Conservation (phyloP, 2,888 invertebrate genomes). For the Tetanocera ferruginea region DNA sequence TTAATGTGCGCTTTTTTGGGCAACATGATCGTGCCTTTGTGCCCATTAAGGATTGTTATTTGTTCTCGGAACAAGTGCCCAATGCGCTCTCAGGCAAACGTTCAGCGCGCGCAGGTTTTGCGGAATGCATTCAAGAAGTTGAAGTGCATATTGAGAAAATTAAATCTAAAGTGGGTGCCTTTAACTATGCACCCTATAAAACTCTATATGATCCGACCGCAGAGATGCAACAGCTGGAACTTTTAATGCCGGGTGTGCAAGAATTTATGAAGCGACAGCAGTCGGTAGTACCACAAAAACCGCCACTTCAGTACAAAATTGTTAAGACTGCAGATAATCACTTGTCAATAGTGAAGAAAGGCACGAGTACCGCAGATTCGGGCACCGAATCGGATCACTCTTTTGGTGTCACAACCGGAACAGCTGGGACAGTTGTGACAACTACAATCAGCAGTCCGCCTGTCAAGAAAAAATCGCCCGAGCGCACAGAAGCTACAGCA, state of each 20-base stretch:
- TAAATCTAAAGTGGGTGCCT: constrained; percentile 78
- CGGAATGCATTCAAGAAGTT: constrained; percentile 79
- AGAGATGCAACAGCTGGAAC: constrained; percentile 75
- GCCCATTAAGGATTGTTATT: constrained; percentile 84
- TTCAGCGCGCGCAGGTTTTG: constrained; percentile 70
- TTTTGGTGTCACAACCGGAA: neutral
- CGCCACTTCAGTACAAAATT: constrained; percentile 68
- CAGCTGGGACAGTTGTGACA: neutral
- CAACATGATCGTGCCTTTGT: constrained; percentile 96
- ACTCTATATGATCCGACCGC: constrained; percentile 77
- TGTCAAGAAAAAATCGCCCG: constrained; percentile 43
- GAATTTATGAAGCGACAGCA: constrained; percentile 59
- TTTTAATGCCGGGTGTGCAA: constrained; percentile 74
- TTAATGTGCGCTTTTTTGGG: constrained; percentile 95
- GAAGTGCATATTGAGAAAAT: constrained; percentile 82
- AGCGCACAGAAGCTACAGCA: neutral
- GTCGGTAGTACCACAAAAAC: constrained; percentile 56
- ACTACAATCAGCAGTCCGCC: constrained; percentile 33
- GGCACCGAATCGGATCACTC: constrained; percentile 64
- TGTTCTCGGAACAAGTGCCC: constrained; percentile 83
- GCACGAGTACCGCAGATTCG: constrained; percentile 55
- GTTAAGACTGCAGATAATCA: constrained; percentile 68
- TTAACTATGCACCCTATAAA: constrained; percentile 80
- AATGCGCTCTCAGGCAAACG: constrained; percentile 70
- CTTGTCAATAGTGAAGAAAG: constrained; percentile 67